Evolutionary conservation across 2,888 invertebrate genomes (phyloP), one percentile per base, ranked within the genome.

Genomic region (Allacma fusca): DNA sequence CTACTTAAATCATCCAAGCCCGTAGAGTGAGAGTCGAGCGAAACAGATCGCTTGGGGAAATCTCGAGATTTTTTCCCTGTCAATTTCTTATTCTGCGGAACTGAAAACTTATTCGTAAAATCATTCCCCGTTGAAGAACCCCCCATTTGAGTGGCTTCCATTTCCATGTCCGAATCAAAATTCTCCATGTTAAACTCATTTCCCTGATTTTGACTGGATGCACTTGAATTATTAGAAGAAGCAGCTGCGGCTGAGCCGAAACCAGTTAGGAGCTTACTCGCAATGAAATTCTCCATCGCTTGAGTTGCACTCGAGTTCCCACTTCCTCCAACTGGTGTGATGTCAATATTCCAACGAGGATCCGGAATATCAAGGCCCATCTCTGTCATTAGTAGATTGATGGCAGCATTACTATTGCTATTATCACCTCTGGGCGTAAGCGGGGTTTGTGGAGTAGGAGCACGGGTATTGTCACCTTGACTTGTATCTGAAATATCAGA

Each of bases 291-390:
- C 44, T 70, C 76, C 69, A 68, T 69, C 1, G 69, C 24, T n/a
- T 68, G 68, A 62, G 73, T 23, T 4, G 57, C n/a, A 4, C 34
- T 23, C 4, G 44, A 28, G 43, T 64, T 62, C 19, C 43, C 34
- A 57, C 28, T 67, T 24, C 68, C 75, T n/a, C 70, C 72, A 1
- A 84, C 84, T 2, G 84, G 83, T 9, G 83, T 84, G 5, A 83
- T 82, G 40, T 84, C 84, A 70, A 84, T 83, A 44, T 83, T 83
- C 84, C 84, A 84, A 1, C 83, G 75, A 7, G 80, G 78, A 70
- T 79, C 78, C 0, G 79, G 74, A 9, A 79, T 73, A n/a, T 83
- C 84, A 62, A 83, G 65, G 44, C 83, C 83, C 9, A 82, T 78
- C 40, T 82, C 81, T 73, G 70, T 78, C 78, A 82, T 78, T 4